phyloP scores from a whole-genome alignment of 2,113 vertebrate genomes.

The Acanthochromis polyacanthus region DNA sequence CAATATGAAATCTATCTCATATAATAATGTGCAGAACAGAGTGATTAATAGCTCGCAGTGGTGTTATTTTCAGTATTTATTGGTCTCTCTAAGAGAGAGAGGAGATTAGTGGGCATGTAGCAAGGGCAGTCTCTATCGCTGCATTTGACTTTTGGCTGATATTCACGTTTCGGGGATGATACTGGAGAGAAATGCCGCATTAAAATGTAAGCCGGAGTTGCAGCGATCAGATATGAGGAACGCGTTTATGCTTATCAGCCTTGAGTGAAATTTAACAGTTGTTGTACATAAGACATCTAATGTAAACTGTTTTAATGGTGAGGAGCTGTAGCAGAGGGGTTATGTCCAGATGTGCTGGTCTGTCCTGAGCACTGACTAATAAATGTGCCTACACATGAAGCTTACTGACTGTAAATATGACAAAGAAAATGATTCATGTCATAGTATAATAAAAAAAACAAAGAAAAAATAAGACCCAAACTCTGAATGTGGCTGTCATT shows the following conservation, averaged over 20 bases:
- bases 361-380: background rate
- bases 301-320: constrained; percentile 3
- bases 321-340: constrained; percentile 1
- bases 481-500: background rate
- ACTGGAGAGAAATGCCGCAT: constrained; percentile 24
- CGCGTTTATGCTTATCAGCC: background rate
- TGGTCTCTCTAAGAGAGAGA: constrained; percentile 24
- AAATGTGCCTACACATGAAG: background rate
- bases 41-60: constrained; percentile 50
- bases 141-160: constrained; percentile 32
- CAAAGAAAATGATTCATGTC: background rate
- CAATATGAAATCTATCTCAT: constrained; percentile 40
- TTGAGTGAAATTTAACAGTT: constrained; percentile 29
- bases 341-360: constrained; percentile 1
- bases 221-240: constrained; percentile 24
- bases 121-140: constrained; percentile 21
- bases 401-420: background rate
- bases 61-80: constrained; percentile 44
- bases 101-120: constrained; percentile 25
- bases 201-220: constrained; percentile 9
- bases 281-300: constrained; percentile 18
- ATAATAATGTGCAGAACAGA: constrained; percentile 29
- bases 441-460: background rate
- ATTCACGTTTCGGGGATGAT: constrained; percentile 22
- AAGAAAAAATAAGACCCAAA: background rate